These are phyloP conservation scores for Ginglymostoma cirratum DNA, from an alignment of 2,113 vertebrate genomes.

Conservation along the genomic window DNA sequence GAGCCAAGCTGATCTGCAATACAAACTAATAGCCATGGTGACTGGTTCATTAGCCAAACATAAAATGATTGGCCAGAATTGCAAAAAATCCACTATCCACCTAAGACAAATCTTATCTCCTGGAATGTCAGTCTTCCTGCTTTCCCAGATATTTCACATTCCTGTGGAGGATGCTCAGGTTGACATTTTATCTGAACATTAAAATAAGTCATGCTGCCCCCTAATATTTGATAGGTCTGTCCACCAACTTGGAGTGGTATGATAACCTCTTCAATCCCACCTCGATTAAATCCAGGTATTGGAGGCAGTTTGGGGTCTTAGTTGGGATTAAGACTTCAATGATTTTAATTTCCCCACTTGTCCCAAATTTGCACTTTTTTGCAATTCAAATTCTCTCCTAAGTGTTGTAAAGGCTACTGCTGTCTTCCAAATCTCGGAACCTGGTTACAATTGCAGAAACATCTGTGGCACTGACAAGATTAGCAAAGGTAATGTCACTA, in stretches of 20 bases:
- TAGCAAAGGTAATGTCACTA: not conserved
- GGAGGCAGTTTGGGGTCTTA: too few species aligned
- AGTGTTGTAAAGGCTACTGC: not conserved
- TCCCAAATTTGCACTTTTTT: too few species aligned
- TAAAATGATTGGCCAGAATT: not conserved
- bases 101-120: not conserved
- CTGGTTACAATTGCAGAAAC: not conserved
- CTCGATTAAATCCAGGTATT: too few species aligned
- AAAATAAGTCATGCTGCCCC: too few species aligned
- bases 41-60: not conserved
- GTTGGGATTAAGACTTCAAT: too few species aligned
- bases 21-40: not conserved
- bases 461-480: not conserved
- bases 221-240: too few species aligned
- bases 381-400: too few species aligned
- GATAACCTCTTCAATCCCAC: too few species aligned
- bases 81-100: not conserved
- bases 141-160: not conserved
- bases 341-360: too few species aligned
- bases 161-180: not conserved
- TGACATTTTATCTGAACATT: not conserved
- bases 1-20: not conserved
- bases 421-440: not conserved
- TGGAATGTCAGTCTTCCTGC: not conserved
- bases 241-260: too few species aligned